Percentiles rank a stretch among this genome's conserved stretches.
Conservation (phyloP, 37 sponge, comb jelly and placozoan species). For the Sycon ciliatum region DNA sequence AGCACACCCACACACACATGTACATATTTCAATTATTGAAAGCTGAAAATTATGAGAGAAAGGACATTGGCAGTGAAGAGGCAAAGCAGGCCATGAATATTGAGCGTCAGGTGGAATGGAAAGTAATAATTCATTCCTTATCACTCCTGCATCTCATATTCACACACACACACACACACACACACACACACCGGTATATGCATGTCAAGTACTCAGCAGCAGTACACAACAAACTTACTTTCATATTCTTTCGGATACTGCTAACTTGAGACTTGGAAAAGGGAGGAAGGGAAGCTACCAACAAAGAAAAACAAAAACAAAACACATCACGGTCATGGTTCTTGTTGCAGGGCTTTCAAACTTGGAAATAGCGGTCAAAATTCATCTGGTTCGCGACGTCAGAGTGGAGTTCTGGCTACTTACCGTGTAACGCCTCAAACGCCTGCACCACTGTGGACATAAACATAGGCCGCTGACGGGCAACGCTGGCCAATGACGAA, state of each 20-base stretch:
- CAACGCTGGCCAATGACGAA: constrained; percentile 55
- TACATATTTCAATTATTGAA: neutral
- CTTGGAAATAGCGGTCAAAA: too few relatives aligned
- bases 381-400: too few relatives aligned
- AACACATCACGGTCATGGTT: too few relatives aligned
- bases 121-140: too few relatives aligned
- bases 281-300: constrained; percentile 23
- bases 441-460: constrained; percentile 61
- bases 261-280: constrained; percentile 72
- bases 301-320: neutral
- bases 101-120: too few relatives aligned
- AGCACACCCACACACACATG: too few relatives aligned
- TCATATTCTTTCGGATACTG: constrained; percentile 80
- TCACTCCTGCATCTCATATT: too few relatives aligned
- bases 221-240: constrained; percentile 50
- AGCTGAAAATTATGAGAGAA: neutral
- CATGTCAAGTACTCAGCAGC: too few relatives aligned
- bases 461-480: constrained; percentile 52
- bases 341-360: too few relatives aligned
- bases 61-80: too few relatives aligned
- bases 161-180: neutral
- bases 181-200: neutral
- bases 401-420: neutral
- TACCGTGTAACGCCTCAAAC: constrained; percentile 65
- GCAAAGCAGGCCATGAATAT: too few relatives aligned